These are phyloP conservation scores for Phylloscopus trochiloides DNA, from an alignment of 2,113 vertebrate genomes.

Conservation along the genomic window DNA sequence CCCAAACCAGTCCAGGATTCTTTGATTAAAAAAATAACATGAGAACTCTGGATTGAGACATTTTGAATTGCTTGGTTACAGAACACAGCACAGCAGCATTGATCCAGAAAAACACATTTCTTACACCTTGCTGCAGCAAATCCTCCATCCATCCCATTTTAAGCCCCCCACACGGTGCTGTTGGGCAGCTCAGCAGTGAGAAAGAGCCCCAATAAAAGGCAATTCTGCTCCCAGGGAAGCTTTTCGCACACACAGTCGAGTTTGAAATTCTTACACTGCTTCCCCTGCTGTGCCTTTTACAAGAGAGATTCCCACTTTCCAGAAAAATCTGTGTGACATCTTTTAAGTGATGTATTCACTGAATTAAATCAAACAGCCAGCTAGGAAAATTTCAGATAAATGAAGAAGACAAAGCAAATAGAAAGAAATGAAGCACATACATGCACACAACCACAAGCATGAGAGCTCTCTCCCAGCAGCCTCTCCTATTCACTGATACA, in stretches of 20 bases:
- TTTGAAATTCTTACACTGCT: background rate
- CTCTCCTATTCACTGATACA: background rate
- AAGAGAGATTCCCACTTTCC: background rate
- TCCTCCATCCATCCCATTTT: background rate
- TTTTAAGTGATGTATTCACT: background rate
- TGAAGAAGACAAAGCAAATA: background rate
- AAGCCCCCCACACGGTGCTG: background rate
- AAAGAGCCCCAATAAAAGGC: background rate
- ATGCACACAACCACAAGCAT: background rate
- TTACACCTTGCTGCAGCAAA: background rate
- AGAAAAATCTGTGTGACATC: background rate
- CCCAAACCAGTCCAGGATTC: background rate
- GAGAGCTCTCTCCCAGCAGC: background rate
- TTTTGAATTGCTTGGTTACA: background rate
- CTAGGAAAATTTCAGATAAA: background rate
- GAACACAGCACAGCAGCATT: background rate
- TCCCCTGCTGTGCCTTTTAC: background rate
- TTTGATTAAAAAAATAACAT: background rate
- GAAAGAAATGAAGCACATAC: background rate
- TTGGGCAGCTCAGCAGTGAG: background rate
- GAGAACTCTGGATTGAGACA: background rate
- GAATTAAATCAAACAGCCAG: background rate
- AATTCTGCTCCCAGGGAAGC: background rate
- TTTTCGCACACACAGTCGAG: background rate
- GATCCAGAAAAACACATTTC: background rate